phyloP scores from a whole-genome alignment of 2,888 invertebrate genomes.

The Melanargia galathea region DNA sequence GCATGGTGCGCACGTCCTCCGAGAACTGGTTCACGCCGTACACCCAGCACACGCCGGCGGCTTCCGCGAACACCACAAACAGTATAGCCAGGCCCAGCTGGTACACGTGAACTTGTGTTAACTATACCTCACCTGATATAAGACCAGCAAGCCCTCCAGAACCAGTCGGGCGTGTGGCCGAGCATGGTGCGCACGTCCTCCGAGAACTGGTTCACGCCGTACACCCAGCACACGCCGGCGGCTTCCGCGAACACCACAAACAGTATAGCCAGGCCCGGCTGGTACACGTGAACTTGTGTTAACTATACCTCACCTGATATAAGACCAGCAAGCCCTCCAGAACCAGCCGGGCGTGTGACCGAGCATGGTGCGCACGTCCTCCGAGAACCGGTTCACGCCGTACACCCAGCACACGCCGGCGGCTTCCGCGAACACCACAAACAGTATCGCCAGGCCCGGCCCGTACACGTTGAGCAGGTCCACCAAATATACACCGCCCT shows the following conservation, averaged over 20 bases:
- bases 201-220: constrained; percentile 91
- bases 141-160: constrained; percentile 93
- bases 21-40: constrained; percentile 93
- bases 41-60: constrained; percentile 94
- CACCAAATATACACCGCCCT: constrained; percentile 94
- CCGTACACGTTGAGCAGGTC: constrained; percentile 94
- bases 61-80: constrained; percentile 95
- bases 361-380: constrained; percentile 91
- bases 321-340: constrained; percentile 93
- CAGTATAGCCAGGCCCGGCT: constrained; percentile 92
- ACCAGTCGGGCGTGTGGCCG: constrained; percentile 88
- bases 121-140: constrained; percentile 82
- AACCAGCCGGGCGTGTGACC: constrained; percentile 89
- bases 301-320: constrained; percentile 80
- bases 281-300: no score
- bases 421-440: constrained; percentile 95
- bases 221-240: constrained; percentile 94
- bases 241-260: constrained; percentile 96
- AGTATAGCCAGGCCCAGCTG: constrained; percentile 93
- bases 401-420: constrained; percentile 96
- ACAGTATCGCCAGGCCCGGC: constrained; percentile 92
- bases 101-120: no score
- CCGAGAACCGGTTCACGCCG: constrained; percentile 90
- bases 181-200: constrained; percentile 92
- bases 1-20: constrained; percentile 90